Evolutionary conservation across 2,888 invertebrate species (phyloP).

Genomic region (Endomychus coccineus): DNA sequence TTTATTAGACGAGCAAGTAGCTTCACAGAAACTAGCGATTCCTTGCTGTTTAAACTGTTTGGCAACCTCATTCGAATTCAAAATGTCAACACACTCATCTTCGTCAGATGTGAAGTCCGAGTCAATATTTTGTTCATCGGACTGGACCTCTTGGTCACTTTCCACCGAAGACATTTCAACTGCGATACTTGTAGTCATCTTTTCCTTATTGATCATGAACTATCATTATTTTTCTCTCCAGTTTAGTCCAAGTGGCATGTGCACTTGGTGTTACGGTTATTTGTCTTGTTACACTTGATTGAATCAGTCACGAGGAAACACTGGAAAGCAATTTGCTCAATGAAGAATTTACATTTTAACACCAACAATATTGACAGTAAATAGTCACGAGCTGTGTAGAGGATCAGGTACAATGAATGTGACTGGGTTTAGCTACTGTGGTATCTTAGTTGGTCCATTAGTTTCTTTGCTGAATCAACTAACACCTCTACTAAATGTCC

Average conservation of each 20-base stretch:
- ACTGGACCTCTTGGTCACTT: slow-evolving; percentile 19
- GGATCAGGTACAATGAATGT: slow-evolving; percentile 24
- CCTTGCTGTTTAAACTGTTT: slow-evolving; percentile 20
- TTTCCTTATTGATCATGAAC: no score
- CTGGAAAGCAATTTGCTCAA: no score
- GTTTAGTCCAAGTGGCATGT: no score
- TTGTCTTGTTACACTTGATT: no score
- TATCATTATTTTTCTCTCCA: no score
- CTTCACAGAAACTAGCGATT: slow-evolving; percentile 21
- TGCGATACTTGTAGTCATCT: no score
- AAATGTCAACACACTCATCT: slow-evolving; percentile 33
- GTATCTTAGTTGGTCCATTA: slow-evolving; percentile 35
- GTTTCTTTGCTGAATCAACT: slow-evolving; percentile 38
- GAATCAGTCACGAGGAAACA: no score
- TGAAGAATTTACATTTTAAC: no score
- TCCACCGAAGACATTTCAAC: slow-evolving; percentile 10
- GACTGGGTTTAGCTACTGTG: slow-evolving; percentile 29
- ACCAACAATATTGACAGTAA: no score
- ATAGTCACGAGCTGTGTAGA: no score
- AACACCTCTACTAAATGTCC: slow-evolving; percentile 28
- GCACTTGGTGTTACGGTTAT: no score
- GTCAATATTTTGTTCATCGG: slow-evolving; percentile 25
- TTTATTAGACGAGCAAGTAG: slow-evolving; percentile 30
- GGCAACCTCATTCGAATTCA: slow-evolving; percentile 26
- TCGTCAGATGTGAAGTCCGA: slow-evolving; percentile 28